A percentile compares a stretch with the other conserved stretches of the same genome.
These are phyloP conservation scores for Hoplostethus mediterraneus DNA, from an alignment of 2,797 vertebrate genomes.

Conservation along the genomic window DNA sequence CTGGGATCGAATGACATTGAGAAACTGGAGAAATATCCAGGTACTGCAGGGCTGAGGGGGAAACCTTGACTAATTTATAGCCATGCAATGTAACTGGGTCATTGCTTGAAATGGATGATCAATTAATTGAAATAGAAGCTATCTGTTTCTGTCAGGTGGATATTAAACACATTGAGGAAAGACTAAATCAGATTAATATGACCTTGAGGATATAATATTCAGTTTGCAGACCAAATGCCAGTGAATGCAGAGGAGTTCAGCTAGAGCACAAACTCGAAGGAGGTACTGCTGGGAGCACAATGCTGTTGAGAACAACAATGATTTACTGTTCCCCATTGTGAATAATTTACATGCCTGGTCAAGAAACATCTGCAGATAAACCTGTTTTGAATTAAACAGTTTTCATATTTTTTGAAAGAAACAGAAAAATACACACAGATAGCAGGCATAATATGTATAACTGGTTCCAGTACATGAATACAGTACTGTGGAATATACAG, in stretches of 20 bases:
- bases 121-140: conserved; percentile 54
- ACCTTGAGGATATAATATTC: conserved; percentile 43
- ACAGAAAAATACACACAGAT: too few relatives aligned
- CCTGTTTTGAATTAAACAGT: too few relatives aligned
- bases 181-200: conserved; percentile 41
- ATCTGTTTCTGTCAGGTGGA: conserved; percentile 51
- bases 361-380: too few relatives aligned
- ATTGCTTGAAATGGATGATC: conserved; percentile 48
- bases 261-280: conserved; percentile 11
- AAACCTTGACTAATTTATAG: conserved; percentile 28
- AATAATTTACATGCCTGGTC: too few relatives aligned
- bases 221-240: background rate
- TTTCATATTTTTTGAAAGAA: too few relatives aligned
- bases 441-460: too few relatives aligned
- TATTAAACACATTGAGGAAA: conserved; percentile 48
- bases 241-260: background rate
- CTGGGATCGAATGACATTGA: too few relatives aligned
- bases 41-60: background rate
- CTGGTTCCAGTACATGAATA: too few relatives aligned
- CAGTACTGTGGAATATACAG: too few relatives aligned
- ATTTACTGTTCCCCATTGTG: background rate
- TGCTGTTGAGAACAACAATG: background rate
- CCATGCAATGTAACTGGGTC: conserved; percentile 41
- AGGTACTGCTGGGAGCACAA: background rate
- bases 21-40: background rate